A percentile compares a stretch with the other conserved stretches of the same genome.
Conservation (phyloP, 2,888 invertebrate genomes). For the Megamerina dolium region DNA sequence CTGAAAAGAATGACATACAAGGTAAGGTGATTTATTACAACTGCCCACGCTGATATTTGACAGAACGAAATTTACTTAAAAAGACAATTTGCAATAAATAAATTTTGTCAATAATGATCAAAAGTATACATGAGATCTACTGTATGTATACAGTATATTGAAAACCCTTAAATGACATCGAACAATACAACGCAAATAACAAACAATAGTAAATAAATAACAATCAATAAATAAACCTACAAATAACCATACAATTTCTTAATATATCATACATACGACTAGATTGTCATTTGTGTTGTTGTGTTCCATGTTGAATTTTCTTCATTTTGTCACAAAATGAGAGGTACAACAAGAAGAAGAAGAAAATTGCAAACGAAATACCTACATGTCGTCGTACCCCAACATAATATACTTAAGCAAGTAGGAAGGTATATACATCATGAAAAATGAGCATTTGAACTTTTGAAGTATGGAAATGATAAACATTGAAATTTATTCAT, state of each 20-base stretch:
- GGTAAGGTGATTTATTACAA: slow-evolving; percentile 34
- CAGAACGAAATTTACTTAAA: slow-evolving; percentile 34
- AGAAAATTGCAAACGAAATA: not conserved
- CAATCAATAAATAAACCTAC: slow-evolving; percentile 1
- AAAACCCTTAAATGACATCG: slow-evolving; percentile 22
- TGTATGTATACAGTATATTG: too few relatives aligned
- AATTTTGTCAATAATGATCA: slow-evolving; percentile 20
- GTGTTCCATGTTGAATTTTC: not conserved
- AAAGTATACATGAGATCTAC: too few relatives aligned
- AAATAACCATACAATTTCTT: slow-evolving; percentile 4
- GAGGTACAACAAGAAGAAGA: not conserved
- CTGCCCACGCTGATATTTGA: slow-evolving; percentile 36
- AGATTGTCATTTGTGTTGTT: too few relatives aligned
- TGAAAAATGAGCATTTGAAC: slow-evolving; percentile 6
- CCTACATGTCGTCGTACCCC: too few relatives aligned
- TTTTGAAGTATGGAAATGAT: too few relatives aligned
- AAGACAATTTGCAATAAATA: slow-evolving; percentile 38
- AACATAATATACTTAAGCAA: not conserved
- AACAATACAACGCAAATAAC: too few relatives aligned
- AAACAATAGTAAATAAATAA: not conserved
- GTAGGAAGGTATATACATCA: not conserved
- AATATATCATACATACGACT: too few relatives aligned
- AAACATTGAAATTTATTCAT: slow-evolving; percentile 19
- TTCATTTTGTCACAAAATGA: not conserved
- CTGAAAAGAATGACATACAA: slow-evolving; percentile 5